Evolutionary conservation across 2,888 invertebrate species (phyloP), one percentile per base, ranked within the genome.

Genomic region (Aporophyla lueneburgensis): DNA sequence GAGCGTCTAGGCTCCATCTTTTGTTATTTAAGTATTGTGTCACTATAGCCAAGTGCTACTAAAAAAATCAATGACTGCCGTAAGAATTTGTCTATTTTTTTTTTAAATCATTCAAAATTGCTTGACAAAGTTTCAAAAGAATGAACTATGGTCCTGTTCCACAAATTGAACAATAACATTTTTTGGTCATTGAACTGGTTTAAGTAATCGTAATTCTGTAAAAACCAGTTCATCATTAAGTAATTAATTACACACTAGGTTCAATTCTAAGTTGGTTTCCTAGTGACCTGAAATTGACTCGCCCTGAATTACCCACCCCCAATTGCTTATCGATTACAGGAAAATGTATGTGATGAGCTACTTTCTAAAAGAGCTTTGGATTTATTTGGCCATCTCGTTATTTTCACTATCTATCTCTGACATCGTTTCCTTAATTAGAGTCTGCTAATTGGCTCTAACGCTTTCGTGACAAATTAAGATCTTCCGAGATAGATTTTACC

Each of bases 211-310:
- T 59, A 51, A 59, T 59, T 59, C 46, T 4, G 24, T 46, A 16
- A 40, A 78, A 71, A 54, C 40, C 40, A 54, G 16, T 71, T 40
- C 21, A 71, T 53, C 59, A 53, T 24, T 16, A 59, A 33, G 27
- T 33, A 33, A 16, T 33, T 54, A 46, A 56, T 59, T 40, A 71
- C 54, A 75, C 12, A 70, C 51, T 68, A 67, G 65, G 21, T 58
- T 70, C 12, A 66, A 75, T 76, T 69, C 53, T 67, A 66, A 61
- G 58, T 72, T 75, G 72, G 62, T 77, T 80, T 80, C 85, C 84
- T 80, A 87, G 78, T 88, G 86, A 88, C 89, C 89, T 85, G 70
- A 87, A 87, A 86, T 71, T 58, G 70, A 66, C 67, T 70, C 76
- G 86, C 76, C 87, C 86, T 78, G 67, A 86, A 87, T 89, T 74